Conservation (phyloP, 2,888 invertebrate genomes). For the Galerucella pusilla region DNA sequence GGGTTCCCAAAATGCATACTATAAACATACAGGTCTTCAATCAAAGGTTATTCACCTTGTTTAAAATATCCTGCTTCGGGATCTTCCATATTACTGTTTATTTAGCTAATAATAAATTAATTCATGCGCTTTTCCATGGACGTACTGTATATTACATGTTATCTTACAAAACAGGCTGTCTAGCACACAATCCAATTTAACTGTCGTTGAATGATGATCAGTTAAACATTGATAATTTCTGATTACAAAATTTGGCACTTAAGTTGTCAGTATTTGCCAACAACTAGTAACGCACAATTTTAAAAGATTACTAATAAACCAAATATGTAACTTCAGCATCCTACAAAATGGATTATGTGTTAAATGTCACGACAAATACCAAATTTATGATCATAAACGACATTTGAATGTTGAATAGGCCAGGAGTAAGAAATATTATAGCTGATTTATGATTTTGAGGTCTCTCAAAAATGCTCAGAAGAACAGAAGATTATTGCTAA, state of each 20-base stretch:
- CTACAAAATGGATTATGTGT: not conserved
- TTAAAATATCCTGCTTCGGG: no score
- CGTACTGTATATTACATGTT: no score
- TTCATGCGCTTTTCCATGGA: no score
- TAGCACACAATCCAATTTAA: not conserved
- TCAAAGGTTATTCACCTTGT: no score
- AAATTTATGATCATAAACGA: not conserved
- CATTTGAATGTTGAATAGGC: not conserved
- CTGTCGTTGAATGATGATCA: not conserved
- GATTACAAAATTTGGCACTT: slow-evolving; percentile 8
- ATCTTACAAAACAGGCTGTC: not conserved
- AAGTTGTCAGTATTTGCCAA: not conserved
- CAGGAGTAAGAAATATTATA: not conserved
- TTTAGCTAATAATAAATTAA: no score
- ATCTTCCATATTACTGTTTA: no score
- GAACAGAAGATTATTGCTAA: no score
- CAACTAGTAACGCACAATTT: not conserved
- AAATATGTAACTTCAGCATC: not conserved
- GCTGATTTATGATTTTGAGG: no score
- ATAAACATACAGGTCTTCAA: no score
- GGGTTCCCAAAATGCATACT: no score
- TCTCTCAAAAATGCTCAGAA: no score
- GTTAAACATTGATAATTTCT: slow-evolving; percentile 7
- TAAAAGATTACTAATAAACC: not conserved
- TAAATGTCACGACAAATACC: not conserved